Evolutionary conservation across 1,140 invertebrate genomes (phyloP), one percentile per base, ranked within the genome.

Genomic region (Archivesica marissinica): DNA sequence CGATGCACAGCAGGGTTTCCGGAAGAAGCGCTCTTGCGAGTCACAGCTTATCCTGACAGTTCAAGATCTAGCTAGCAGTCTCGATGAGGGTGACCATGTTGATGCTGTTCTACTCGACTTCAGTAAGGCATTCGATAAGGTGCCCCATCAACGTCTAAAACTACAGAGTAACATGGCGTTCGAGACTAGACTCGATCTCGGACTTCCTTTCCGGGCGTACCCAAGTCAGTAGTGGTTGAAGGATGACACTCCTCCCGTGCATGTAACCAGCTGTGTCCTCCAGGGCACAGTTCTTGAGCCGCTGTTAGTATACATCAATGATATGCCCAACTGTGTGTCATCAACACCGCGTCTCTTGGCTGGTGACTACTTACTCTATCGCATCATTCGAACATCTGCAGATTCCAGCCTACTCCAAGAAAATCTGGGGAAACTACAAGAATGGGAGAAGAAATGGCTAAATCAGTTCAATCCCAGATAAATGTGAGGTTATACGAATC

Each of bases 261-360:
- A 28, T 0, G 70, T 87, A 17, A 84, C 76, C 50, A 84, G 70
- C 0, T 77, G 86, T 25, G 83, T 85, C 2, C 86, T 83, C 3
- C 82, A 85, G 33, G 86, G 83, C 33, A 35, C 77, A 23, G 70
- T 82, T 17, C 74, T 88, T 3, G 59, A 79, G 0, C 86, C 82
- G 0, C 9, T 81, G 1, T 38, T 83, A 3, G 0, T 61, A 17
- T 50, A 50, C 20, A 50, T 74, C n/a, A n/a, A n/a, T n/a, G 15
- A 77, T 82, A 20, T 74, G 83, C 70, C 50, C n/a, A n/a, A n/a
- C n/a, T n/a, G n/a, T n/a, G n/a, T 87, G 17, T 28, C 28, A 41
- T n/a, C n/a, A n/a, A n/a, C n/a, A n/a, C n/a, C n/a, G n/a, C n/a
- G n/a, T n/a, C n/a, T n/a, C n/a, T n/a, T n/a, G n/a, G n/a, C n/a